Evolutionary conservation across 2,888 invertebrate genomes (phyloP).

Genomic region (Aleiodes leptofemur): DNA sequence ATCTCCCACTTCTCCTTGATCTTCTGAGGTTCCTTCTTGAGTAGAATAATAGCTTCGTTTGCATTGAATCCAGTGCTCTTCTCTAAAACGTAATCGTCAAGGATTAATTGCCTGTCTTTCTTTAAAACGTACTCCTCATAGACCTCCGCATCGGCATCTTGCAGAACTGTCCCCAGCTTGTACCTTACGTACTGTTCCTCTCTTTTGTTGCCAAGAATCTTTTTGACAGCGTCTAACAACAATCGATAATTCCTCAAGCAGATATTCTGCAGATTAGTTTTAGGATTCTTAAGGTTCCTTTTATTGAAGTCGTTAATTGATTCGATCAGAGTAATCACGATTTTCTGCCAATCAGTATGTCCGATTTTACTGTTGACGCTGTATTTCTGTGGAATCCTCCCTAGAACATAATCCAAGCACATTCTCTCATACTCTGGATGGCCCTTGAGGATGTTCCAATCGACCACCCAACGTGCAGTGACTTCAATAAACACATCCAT

Average conservation of each 20-base stretch:
- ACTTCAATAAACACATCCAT: constrained; percentile 51
- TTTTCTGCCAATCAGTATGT: not conserved
- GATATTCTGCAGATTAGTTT: constrained; percentile 42
- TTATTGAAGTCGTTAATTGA: constrained; percentile 61
- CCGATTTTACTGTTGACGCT: constrained; percentile 42
- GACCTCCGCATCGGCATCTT: constrained; percentile 52
- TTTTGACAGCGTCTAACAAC: constrained; percentile 51
- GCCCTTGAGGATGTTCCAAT: constrained; percentile 56
- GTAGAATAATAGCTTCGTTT: constrained; percentile 6
- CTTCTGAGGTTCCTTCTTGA: constrained; percentile 46
- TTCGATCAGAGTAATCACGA: constrained; percentile 22
- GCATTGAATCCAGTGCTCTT: constrained; percentile 5
- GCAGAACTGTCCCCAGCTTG: not conserved
- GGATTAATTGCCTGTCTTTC: too few relatives aligned
- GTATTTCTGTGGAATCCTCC: constrained; percentile 38
- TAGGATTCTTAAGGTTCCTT: constrained; percentile 8
- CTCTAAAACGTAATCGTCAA: constrained; percentile 36
- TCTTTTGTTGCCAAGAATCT: not conserved
- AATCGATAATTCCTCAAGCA: constrained; percentile 60
- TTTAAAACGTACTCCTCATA: too few relatives aligned
- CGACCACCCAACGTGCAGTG: constrained; percentile 30
- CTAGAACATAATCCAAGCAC: constrained; percentile 59
- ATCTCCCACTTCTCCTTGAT: constrained; percentile 53
- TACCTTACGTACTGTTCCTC: constrained; percentile 1
- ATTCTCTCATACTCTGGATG: constrained; percentile 58